A percentile compares a stretch with the other conserved stretches of the same genome.
These are phyloP conservation scores for Acyrthosiphon pisum DNA, from an alignment of 1,140 invertebrate genomes.

Conservation along the genomic window DNA sequence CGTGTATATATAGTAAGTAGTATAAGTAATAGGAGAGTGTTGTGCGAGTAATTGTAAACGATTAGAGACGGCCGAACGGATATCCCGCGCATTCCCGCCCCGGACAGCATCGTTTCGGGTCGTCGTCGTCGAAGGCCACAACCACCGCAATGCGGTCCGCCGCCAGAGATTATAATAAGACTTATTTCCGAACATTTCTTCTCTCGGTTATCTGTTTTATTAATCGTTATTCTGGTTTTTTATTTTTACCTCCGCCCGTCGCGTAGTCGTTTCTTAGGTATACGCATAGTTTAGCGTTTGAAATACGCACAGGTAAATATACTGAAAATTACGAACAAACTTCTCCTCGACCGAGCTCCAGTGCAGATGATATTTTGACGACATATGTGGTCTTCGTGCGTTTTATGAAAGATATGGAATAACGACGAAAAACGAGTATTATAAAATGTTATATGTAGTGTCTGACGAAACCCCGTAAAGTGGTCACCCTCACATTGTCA, in stretches of 20 bases:
- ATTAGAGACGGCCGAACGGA: neutral
- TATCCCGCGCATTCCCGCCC: neutral
- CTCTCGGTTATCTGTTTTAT: constrained; percentile 1
- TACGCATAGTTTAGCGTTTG: neutral
- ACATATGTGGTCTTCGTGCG: neutral
- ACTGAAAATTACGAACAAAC: neutral
- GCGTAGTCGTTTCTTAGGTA: neutral
- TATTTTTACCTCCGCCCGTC: neutral
- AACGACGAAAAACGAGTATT: neutral
- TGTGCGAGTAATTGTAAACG: constrained; percentile 7
- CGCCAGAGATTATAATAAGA: neutral
- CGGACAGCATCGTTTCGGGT: neutral
- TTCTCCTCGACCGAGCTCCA: neutral
- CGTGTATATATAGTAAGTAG: neutral
- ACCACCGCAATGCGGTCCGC: neutral
- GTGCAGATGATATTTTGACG: neutral
- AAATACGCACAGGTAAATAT: neutral
- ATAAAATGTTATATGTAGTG: neutral
- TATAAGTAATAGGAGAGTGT: neutral
- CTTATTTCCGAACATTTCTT: neutral
- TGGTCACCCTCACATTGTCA: neutral
- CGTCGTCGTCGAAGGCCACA: neutral
- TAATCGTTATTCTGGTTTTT: constrained; percentile 9
- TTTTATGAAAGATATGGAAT: neutral
- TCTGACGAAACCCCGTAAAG: neutral